Percentiles rank a stretch among this genome's conserved stretches.
Conservation (phyloP, 2,888 invertebrate genomes). For the Steromphala cineraria region DNA sequence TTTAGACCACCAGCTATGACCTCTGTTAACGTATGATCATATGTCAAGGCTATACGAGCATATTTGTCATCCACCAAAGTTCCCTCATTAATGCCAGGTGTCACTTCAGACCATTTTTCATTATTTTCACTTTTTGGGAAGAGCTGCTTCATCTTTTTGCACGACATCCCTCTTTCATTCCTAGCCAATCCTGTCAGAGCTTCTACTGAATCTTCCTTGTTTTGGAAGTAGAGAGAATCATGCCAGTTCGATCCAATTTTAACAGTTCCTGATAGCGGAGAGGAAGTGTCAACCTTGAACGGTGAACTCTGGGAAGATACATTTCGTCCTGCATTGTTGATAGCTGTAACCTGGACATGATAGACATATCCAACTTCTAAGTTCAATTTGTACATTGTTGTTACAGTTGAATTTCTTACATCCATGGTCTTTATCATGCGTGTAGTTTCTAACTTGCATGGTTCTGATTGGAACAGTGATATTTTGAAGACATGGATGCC, state of each 20-base stretch:
- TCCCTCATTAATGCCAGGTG: neutral
- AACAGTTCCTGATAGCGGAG: constrained; percentile 26
- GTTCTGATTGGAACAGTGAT: neutral
- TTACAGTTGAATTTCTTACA: constrained; percentile 15
- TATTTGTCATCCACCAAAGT: neutral
- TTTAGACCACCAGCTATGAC: constrained; percentile 19
- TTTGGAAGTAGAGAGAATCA: constrained; percentile 8
- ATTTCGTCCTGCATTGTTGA: constrained; percentile 30
- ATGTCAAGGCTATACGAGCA: neutral
- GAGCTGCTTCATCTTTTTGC: constrained; percentile 20
- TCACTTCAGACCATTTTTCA: neutral
- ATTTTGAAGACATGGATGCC: neutral
- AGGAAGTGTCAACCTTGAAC: constrained; percentile 23
- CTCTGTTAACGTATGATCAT: neutral
- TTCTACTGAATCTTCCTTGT: neutral
- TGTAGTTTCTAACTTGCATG: neutral
- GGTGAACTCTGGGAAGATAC: neutral
- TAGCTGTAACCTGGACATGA: constrained; percentile 16
- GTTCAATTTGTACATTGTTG: constrained; percentile 16
- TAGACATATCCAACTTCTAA: constrained; percentile 17
- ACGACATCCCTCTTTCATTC: neutral
- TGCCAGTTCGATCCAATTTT: constrained; percentile 29
- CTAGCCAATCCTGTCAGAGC: constrained; percentile 25
- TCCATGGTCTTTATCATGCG: neutral
- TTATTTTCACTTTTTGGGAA: neutral